Percentiles rank a stretch among this genome's conserved stretches.
Evolutionary conservation across 2,888 invertebrate species (phyloP).

Genomic region (Drosophila neonasuta): DNA sequence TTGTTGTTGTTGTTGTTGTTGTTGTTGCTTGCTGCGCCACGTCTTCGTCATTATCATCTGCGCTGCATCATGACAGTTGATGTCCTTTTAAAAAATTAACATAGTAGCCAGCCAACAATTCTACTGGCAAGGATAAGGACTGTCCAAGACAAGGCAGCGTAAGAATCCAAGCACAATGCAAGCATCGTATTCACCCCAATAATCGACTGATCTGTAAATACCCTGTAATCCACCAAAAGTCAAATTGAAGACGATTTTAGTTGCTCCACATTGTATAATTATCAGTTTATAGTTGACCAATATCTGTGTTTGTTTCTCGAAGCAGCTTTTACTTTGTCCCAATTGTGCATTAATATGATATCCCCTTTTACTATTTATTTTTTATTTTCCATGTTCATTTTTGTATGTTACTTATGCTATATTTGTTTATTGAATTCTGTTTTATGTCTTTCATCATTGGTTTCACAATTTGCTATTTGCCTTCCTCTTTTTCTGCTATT

Average conservation of each 20-base stretch:
- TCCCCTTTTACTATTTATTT: no score
- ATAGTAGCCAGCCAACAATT: slow-evolving; percentile 51
- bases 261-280: neutral
- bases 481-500: no score
- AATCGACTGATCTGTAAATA: neutral
- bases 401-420: no score
- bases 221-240: neutral
- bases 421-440: no score
- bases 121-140: slow-evolving; percentile 30
- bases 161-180: slow-evolving; percentile 19
- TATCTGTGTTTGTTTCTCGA: no score
- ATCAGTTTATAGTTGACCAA: neutral
- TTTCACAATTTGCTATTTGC: no score
- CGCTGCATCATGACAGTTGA: slow-evolving; percentile 64
- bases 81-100: slow-evolving; percentile 71
- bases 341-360: no score
- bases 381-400: no score
- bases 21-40: slow-evolving; percentile 16
- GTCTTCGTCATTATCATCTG: slow-evolving; percentile 69
- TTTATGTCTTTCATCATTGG: no score
- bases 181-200: neutral
- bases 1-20: slow-evolving; percentile 24
- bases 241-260: neutral
- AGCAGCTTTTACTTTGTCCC: no score
- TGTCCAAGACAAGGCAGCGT: slow-evolving; percentile 35